These are phyloP conservation scores for Myotis lucifugus DNA, from an alignment of 2,113 vertebrate genomes.

Conservation along the genomic window DNA sequence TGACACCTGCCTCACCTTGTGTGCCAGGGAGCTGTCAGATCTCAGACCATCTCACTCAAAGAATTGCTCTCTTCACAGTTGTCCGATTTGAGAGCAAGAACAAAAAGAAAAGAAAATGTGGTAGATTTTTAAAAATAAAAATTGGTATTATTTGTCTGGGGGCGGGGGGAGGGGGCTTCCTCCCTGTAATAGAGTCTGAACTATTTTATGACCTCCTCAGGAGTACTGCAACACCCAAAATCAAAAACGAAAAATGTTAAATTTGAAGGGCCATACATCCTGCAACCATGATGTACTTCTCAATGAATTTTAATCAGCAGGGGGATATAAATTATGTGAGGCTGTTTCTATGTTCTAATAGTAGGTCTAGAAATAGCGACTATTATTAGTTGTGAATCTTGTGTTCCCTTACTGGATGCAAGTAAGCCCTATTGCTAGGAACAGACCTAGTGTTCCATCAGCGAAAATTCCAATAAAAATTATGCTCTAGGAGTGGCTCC, in stretches of 20 bases:
- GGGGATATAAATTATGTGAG: neutral
- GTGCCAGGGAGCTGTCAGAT: slow-evolving; percentile 17
- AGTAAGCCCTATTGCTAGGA: neutral
- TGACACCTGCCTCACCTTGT: slow-evolving; percentile 75
- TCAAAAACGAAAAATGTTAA: neutral
- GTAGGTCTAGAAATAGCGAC: neutral
- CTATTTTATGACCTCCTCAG: neutral
- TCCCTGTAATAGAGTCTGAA: neutral
- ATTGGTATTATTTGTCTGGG: neutral
- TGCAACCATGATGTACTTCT: neutral
- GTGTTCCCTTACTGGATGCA: neutral
- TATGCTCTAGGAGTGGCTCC: neutral
- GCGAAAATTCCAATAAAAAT: neutral
- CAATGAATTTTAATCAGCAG: neutral
- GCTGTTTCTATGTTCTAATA: neutral
- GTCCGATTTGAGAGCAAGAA: neutral
- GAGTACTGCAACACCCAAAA: neutral
- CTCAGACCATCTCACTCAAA: slow-evolving; percentile 19
- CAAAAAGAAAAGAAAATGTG: neutral
- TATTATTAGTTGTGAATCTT: neutral
- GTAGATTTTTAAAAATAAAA: neutral
- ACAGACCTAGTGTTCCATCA: neutral
- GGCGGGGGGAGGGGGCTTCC: rapidly evolving
- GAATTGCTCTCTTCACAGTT: neutral
- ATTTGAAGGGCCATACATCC: neutral